Conservation (phyloP, 2,113 vertebrate genomes). For the Thermophis baileyi region DNA sequence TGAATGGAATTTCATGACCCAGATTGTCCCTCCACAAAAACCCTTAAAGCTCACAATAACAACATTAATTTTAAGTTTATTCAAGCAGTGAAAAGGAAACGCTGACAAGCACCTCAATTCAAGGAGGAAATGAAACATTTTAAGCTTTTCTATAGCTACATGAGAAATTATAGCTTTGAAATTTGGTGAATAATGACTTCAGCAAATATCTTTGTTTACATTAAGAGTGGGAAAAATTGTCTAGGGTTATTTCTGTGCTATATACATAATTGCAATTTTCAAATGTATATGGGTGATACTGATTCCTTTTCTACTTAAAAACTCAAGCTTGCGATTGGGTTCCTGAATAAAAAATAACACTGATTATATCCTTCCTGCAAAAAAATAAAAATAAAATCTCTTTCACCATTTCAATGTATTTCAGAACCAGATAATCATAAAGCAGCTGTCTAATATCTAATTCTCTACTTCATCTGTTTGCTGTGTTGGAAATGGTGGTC, state of each 20-base stretch:
- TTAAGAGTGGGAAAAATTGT: not conserved
- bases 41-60: not conserved
- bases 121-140: not conserved
- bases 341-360: not conserved
- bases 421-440: not conserved
- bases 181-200: not conserved
- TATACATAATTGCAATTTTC: not conserved
- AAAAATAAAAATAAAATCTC: not conserved
- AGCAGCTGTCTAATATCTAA: not conserved
- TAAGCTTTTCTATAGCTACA: not conserved
- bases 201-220: constrained; percentile 24
- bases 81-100: not conserved
- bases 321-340: not conserved
- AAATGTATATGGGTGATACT: not conserved
- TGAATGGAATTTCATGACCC: not conserved
- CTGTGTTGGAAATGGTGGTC: not conserved
- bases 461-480: not conserved
- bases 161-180: not conserved
- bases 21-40: not conserved
- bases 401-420: not conserved
- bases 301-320: not conserved
- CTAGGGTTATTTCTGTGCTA: not conserved
- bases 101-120: not conserved
- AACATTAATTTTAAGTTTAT: not conserved
- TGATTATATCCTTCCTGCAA: not conserved